Evolutionary conservation across 2,797 vertebrate genomes (phyloP).

Genomic region (Hyperoplus lanceolatus): DNA sequence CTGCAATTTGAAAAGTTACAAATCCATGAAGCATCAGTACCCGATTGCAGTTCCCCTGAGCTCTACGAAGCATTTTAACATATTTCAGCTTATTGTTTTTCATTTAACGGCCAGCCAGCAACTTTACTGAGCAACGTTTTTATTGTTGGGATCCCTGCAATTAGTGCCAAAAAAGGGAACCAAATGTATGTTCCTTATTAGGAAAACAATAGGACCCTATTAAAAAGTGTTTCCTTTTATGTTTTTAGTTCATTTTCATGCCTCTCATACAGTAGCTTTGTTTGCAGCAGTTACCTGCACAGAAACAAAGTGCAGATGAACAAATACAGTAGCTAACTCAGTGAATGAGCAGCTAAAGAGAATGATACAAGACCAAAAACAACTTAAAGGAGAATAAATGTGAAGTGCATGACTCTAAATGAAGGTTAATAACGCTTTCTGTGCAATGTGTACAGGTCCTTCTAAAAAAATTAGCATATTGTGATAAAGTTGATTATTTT

Average conservation of each 20-base stretch:
- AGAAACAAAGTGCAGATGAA: background rate
- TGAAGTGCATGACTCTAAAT: constrained; percentile 6
- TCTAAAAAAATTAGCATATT: too few species aligned
- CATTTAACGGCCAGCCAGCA: background rate
- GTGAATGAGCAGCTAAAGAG: background rate
- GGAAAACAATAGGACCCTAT: background rate
- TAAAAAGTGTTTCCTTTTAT: background rate
- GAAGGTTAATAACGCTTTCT: background rate
- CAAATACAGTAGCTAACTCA: background rate
- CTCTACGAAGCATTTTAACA: background rate
- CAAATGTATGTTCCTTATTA: background rate
- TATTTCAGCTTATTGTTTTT: background rate
- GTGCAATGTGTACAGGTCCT: background rate
- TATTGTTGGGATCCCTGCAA: background rate
- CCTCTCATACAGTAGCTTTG: background rate
- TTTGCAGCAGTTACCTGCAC: background rate
- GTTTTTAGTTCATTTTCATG: background rate
- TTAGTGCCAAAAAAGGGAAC: background rate
- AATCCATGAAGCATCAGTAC: background rate
- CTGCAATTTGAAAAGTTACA: background rate
- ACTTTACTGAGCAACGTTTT: background rate
- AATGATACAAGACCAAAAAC: background rate
- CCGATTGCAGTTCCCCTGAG: background rate
- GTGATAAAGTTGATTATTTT: too few species aligned
- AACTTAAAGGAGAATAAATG: background rate